These are phyloP conservation scores for Melanchra persicariae DNA, from an alignment of 2,888 invertebrate species.

Conservation along the genomic window DNA sequence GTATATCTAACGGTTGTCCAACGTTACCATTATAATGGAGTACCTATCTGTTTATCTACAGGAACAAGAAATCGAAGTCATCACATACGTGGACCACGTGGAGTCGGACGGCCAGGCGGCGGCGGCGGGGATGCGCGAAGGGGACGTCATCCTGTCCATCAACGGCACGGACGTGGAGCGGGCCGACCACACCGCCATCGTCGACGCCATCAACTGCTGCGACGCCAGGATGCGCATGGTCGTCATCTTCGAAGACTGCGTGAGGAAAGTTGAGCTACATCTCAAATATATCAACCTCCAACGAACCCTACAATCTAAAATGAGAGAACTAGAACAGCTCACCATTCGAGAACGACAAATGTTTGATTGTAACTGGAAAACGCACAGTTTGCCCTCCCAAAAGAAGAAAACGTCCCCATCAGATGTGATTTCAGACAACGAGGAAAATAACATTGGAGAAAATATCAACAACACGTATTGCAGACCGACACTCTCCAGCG, in stretches of 20 bases:
- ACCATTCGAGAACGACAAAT: conserved; percentile 95
- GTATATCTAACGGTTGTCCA: neutral
- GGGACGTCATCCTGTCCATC: conserved; percentile 98
- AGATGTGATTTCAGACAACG: conserved; percentile 84
- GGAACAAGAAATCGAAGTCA: conserved; percentile 98
- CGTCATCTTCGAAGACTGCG: conserved; percentile 98
- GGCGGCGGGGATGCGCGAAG: conserved; percentile 98
- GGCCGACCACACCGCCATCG: conserved; percentile 97
- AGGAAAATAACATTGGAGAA: conserved; percentile 85
- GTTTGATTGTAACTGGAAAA: conserved; percentile 96
- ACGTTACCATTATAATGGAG: neutral
- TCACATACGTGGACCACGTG: conserved; percentile 99
- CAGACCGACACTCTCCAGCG: conserved; percentile 95
- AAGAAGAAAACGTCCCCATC: conserved; percentile 93
- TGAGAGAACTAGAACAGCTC: conserved; percentile 95
- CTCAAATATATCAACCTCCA: conserved; percentile 98
- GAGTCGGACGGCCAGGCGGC: conserved; percentile 98
- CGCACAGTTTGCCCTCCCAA: conserved; percentile 96
- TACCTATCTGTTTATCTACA: conserved; percentile 60
- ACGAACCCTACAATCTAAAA: conserved; percentile 95
- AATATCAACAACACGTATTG: conserved; percentile 92
- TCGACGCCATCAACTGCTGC: conserved; percentile 97
- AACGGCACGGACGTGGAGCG: conserved; percentile 99
- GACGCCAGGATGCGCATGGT: conserved; percentile 98
- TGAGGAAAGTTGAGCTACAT: conserved; percentile 97